A percentile compares a stretch with the other conserved stretches of the same genome.
Evolutionary conservation across 2,113 vertebrate genomes (phyloP).

Genomic region (Antechinus stuartii): DNA sequence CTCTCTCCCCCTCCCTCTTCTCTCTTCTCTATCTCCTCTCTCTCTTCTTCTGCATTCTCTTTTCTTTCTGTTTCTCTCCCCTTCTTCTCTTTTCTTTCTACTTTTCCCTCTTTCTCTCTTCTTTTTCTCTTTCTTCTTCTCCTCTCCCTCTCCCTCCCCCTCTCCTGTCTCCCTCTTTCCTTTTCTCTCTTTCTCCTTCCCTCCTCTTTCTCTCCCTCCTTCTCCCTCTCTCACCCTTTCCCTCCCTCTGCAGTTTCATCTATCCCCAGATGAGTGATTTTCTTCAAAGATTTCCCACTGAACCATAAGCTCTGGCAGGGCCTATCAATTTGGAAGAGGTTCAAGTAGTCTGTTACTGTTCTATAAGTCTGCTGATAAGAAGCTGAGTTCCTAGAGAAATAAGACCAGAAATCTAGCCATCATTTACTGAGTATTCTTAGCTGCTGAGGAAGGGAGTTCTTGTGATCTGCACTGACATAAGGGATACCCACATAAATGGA

Average conservation of each 20-base stretch:
- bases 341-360: neutral
- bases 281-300: neutral
- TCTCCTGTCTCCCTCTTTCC: no score
- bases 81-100: no score
- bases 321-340: neutral
- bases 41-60: no score
- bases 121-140: no score
- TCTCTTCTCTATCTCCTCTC: neutral
- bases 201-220: neutral
- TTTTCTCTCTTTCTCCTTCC: no score
- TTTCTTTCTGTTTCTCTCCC: neutral
- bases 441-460: neutral
- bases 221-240: neutral
- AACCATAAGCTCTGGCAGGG: neutral
- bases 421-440: neutral
- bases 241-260: accelerated
- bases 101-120: no score
- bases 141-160: no score
- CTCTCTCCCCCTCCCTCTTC: no score
- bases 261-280: neutral
- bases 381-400: neutral
- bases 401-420: neutral
- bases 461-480: neutral
- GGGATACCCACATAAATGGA: no score
- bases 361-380: no score